A percentile compares a stretch with the other conserved stretches of the same genome.
These are phyloP conservation scores for Peromyscus polionotus DNA, from an alignment of 2,113 vertebrate genomes.

Conservation along the genomic window DNA sequence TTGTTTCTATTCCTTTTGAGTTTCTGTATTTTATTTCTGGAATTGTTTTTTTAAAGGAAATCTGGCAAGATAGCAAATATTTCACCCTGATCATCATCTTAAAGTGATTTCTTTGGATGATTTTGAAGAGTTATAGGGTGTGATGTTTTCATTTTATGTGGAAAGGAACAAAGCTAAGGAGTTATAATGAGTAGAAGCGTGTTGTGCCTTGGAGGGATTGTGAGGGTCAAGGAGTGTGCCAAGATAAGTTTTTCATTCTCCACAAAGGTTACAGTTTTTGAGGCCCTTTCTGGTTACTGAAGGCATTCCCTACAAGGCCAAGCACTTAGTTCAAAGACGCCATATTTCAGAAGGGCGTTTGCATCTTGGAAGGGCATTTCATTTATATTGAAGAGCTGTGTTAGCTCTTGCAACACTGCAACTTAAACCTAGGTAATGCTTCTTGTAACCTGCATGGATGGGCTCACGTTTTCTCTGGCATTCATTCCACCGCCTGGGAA, in stretches of 20 bases:
- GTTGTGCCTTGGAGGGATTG: background rate
- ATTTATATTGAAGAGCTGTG: background rate
- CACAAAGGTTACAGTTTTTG: background rate
- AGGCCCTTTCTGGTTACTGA: background rate
- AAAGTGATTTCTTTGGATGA: slow-evolving; percentile 44
- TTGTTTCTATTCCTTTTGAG: slow-evolving; percentile 36
- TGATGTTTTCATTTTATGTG: slow-evolving; percentile 61
- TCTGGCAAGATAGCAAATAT: slow-evolving; percentile 30
- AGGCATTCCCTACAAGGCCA: background rate
- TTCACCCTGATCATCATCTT: slow-evolving; percentile 6
- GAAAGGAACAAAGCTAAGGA: background rate
- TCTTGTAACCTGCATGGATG: background rate
- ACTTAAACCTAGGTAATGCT: background rate
- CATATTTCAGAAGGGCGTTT: slow-evolving; percentile 25
- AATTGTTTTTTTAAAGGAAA: background rate
- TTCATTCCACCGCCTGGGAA: background rate
- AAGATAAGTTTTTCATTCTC: background rate
- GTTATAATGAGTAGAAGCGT: slow-evolving; percentile 4
- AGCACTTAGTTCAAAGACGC: background rate
- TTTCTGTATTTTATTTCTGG: slow-evolving; percentile 32
- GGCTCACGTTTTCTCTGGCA: background rate
- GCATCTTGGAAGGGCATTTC: background rate
- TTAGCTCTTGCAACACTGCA: slow-evolving; percentile 11
- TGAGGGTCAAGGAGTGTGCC: background rate
- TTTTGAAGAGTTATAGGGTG: slow-evolving; percentile 31